A percentile compares a stretch with the other conserved stretches of the same genome.
Conservation (phyloP, 30 jellyfish, hydroid and myxozoan genomes). For the Aurelia aurita complex sp. Pacific region DNA sequence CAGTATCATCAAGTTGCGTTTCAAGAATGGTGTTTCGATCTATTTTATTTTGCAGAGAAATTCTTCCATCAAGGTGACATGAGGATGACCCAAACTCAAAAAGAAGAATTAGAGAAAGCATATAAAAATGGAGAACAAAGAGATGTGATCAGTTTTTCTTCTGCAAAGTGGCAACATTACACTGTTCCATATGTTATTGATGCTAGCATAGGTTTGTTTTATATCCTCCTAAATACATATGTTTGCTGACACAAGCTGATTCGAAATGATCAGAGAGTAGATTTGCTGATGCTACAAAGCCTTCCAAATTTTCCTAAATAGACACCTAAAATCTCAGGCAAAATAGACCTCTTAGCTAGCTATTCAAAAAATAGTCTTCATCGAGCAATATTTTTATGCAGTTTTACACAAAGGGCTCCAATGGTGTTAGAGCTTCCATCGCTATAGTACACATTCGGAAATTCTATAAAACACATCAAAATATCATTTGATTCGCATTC, state of each 20-base stretch:
- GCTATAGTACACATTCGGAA: no score
- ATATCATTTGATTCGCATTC: no score
- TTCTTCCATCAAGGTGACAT: constrained; percentile 35
- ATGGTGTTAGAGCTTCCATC: no score
- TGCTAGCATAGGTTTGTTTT: background rate
- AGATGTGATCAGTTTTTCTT: constrained; percentile 19
- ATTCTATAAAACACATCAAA: no score
- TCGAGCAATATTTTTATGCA: no score
- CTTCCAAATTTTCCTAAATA: background rate
- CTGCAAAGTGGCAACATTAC: constrained; percentile 39
- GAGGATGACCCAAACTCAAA: constrained; percentile 34
- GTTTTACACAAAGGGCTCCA: no score
- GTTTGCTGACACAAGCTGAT: no score
- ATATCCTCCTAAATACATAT: no score
- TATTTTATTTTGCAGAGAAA: constrained; percentile 12
- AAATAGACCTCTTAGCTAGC: background rate
- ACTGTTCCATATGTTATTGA: constrained; percentile 2
- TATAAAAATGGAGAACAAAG: constrained; percentile 28
- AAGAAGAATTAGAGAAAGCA: constrained; percentile 24
- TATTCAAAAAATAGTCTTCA: no score
- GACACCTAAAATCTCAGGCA: background rate
- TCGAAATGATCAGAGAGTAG: no score
- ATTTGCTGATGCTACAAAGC: no score
- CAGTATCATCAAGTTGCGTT: background rate
- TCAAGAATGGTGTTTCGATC: no score